Evolutionary conservation across 2,797 vertebrate species (phyloP).

Genomic region (Pempheris klunzingeri): DNA sequence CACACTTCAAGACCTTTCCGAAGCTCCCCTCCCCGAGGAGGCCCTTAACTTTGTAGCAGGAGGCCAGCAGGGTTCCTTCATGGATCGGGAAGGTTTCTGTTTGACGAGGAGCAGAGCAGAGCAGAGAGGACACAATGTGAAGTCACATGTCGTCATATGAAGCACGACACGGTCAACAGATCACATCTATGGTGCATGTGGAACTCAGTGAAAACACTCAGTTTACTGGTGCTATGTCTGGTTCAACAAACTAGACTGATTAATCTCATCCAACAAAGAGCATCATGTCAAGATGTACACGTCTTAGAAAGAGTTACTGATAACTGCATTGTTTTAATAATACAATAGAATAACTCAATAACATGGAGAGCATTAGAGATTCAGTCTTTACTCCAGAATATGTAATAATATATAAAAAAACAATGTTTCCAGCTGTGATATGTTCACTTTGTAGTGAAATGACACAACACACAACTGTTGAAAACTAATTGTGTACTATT

Average conservation of each 20-base stretch:
- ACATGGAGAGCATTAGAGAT: too few relatives aligned
- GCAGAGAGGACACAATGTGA: background rate
- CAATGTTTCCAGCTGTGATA: too few relatives aligned
- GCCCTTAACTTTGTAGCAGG: background rate
- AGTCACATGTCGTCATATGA: background rate
- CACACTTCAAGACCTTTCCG: constrained; percentile 16
- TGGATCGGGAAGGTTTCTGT: background rate
- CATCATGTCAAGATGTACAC: background rate
- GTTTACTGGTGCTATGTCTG: too few relatives aligned
- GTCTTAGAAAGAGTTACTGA: too few relatives aligned
- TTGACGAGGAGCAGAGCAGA: background rate
- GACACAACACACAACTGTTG: background rate
- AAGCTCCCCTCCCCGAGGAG: constrained; percentile 6
- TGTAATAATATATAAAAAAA: too few relatives aligned
- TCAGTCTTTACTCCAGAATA: too few relatives aligned
- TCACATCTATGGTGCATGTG: background rate
- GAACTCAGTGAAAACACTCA: too few relatives aligned
- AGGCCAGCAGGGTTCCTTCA: constrained; percentile 10
- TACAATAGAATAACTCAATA: too few relatives aligned
- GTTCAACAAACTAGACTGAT: background rate
- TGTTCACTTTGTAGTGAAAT: too few relatives aligned
- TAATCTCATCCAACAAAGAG: background rate
- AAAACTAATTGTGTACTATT: background rate
- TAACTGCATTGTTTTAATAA: background rate
- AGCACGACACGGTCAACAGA: background rate